Percentiles rank a stretch among this genome's conserved stretches.
Conservation (phyloP, 2,888 invertebrate species). For the Lydus trimaculatus region DNA sequence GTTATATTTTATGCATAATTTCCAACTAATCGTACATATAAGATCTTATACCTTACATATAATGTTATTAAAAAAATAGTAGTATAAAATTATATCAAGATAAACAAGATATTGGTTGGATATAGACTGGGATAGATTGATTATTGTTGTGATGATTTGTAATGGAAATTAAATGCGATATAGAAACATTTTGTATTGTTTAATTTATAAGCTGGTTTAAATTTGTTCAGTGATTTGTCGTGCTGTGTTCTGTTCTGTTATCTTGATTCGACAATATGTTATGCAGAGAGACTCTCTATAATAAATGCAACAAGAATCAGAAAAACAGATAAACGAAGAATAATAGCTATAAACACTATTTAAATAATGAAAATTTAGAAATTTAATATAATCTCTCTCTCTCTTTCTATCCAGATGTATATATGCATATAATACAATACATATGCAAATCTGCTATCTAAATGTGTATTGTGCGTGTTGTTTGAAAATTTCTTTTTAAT, state of each 20-base stretch:
- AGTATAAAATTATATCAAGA: no score
- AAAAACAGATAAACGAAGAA: not conserved
- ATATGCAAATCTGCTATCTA: not conserved
- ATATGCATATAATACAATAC: not conserved
- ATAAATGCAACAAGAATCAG: conserved; percentile 23
- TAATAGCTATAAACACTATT: not conserved
- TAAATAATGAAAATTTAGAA: not conserved
- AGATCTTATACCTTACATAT: no score
- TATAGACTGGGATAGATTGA: not conserved
- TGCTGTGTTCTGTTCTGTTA: conserved; percentile 46
- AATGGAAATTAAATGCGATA: no score
- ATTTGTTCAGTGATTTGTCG: conserved; percentile 54
- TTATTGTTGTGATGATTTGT: not conserved
- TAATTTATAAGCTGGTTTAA: conserved; percentile 49
- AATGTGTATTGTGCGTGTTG: conserved; percentile 33
- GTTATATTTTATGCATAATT: no score
- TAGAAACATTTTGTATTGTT: conserved; percentile 45
- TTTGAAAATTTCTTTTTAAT: conserved; percentile 20
- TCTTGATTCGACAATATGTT: conserved; percentile 42
- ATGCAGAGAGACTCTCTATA: conserved; percentile 21
- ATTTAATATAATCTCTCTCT: no score
- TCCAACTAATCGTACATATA: no score
- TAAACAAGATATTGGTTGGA: conserved; percentile 45
- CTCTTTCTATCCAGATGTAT: no score
- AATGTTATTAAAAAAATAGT: no score